Evolutionary conservation across 2,888 invertebrate genomes (phyloP).

Genomic region (Coecobrya sp.): DNA sequence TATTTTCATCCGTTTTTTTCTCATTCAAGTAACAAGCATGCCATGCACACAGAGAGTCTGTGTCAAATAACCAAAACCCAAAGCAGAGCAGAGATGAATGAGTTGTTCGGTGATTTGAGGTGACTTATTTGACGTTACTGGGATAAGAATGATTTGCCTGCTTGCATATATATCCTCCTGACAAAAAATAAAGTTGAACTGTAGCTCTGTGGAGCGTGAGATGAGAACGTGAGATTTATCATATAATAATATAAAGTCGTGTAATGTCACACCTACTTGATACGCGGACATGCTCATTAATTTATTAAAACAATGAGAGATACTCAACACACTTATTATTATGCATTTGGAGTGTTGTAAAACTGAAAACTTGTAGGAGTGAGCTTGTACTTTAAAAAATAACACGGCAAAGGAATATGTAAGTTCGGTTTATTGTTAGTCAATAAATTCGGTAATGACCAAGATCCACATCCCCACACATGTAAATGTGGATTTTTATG

Average conservation of each 20-base stretch:
- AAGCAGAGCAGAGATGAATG: not conserved
- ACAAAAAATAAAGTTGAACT: not conserved
- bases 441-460: not conserved
- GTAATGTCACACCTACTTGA: conserved; percentile 49
- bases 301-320: conserved; percentile 28
- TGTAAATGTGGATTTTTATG: not conserved
- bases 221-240: conserved; percentile 23
- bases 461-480: not conserved
- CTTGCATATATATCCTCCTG: not conserved
- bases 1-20: conserved; percentile 16
- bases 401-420: no score
- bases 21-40: not conserved
- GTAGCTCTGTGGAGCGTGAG: not conserved
- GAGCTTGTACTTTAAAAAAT: not conserved
- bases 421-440: not conserved
- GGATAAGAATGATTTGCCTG: not conserved
- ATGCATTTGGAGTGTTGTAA: not conserved
- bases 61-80: no score
- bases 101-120: no score
- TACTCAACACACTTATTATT: not conserved
- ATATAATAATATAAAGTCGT: not conserved
- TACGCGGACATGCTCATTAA: conserved; percentile 32
- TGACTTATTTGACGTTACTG: not conserved
- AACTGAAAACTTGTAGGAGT: no score
- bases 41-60: no score